A percentile compares a stretch with the other conserved stretches of the same genome.
Conservation (phyloP, 1,140 invertebrate species). For the Vanessa atalanta region DNA sequence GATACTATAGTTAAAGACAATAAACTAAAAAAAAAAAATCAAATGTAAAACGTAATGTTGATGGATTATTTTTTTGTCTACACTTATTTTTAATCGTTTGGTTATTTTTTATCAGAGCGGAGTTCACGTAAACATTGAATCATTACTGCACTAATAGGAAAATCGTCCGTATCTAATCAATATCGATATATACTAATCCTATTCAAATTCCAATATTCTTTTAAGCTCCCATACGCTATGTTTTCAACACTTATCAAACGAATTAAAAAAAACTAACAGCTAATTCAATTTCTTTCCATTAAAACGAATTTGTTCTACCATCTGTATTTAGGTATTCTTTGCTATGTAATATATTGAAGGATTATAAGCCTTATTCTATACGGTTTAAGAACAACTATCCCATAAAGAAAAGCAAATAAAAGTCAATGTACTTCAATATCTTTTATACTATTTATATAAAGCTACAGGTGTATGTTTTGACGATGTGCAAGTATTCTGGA, state of each 20-base stretch:
- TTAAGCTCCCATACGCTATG: not conserved
- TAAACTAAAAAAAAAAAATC: too few relatives aligned
- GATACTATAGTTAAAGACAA: too few relatives aligned
- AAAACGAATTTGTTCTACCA: slow-evolving; percentile 68
- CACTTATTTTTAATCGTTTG: not conserved
- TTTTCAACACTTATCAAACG: not conserved
- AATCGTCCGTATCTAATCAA: slow-evolving; percentile 6
- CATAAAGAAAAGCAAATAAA: not conserved
- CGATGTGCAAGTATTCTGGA: too few relatives aligned
- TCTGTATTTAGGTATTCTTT: slow-evolving; percentile 26
- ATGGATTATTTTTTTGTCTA: not conserved
- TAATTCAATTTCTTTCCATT: slow-evolving; percentile 66
- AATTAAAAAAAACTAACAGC: slow-evolving; percentile 32
- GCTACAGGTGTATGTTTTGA: slow-evolving; percentile 12
- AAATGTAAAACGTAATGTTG: not conserved
- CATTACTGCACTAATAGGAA: not conserved
- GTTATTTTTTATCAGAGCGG: not conserved
- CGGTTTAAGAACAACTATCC: not conserved
- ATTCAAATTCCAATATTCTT: not conserved
- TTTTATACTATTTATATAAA: slow-evolving; percentile 17
- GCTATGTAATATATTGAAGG: not conserved
- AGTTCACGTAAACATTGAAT: slow-evolving; percentile 2
- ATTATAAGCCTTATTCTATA: not conserved
- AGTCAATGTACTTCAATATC: not conserved
- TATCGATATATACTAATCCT: slow-evolving; percentile 6